Percentiles rank a stretch among this genome's conserved stretches.
Conservation (phyloP, 2,797 vertebrate species). For the Gallirallus australis region DNA sequence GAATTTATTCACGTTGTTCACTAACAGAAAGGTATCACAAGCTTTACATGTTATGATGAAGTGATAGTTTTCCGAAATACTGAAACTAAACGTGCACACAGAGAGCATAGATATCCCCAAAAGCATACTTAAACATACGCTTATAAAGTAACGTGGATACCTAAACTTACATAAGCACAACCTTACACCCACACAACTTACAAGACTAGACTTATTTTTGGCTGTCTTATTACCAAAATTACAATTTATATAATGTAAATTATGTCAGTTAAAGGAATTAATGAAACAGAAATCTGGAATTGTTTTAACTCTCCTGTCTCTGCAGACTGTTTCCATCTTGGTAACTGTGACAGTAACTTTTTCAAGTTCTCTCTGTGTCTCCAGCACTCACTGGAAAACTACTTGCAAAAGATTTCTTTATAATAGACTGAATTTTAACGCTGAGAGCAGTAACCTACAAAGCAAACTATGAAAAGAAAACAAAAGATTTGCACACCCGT, state of each 20-base stretch:
- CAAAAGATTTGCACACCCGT: background rate
- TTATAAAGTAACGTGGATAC: background rate
- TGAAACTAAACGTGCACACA: background rate
- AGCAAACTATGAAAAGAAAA: background rate
- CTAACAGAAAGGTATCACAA: background rate
- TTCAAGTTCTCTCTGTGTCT: fast-evolving
- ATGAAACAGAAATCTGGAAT: background rate
- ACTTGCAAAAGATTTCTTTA: background rate
- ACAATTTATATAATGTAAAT: constrained; percentile 32
- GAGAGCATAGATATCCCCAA: background rate
- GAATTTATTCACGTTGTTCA: background rate
- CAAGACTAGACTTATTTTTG: constrained; percentile 63
- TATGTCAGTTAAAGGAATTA: constrained; percentile 21
- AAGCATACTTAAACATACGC: background rate
- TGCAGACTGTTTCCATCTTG: background rate
- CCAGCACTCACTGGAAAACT: background rate
- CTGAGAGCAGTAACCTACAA: background rate
- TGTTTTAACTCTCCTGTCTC: background rate
- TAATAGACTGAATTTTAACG: background rate
- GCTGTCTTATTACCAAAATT: constrained; percentile 51
- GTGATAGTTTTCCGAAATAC: background rate
- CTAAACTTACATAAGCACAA: constrained; percentile 33
- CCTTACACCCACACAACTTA: constrained; percentile 51
- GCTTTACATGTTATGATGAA: background rate
- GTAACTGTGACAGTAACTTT: background rate